These are phyloP conservation scores for Crocodylus rhombifer DNA, from an alignment of 2,797 vertebrate genomes.

Conservation along the genomic window DNA sequence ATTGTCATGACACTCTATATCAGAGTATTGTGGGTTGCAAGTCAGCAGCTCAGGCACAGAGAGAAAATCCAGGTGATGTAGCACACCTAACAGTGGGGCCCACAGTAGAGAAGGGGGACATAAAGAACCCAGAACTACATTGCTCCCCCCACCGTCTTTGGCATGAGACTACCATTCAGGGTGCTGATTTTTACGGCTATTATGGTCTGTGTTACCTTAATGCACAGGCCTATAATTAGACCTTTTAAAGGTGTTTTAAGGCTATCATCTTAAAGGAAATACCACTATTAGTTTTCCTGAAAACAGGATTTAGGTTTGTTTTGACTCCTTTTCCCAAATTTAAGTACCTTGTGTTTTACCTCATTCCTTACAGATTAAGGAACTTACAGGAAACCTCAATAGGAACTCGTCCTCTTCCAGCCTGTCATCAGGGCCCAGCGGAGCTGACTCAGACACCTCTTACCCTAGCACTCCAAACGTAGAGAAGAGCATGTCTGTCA, in stretches of 20 bases:
- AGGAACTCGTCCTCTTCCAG: conserved; percentile 92
- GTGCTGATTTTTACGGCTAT: conserved; percentile 8
- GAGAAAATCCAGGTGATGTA: neutral
- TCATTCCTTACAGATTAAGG: conserved; percentile 89
- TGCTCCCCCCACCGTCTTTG: neutral
- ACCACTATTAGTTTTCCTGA: neutral
- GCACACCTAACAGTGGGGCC: neutral
- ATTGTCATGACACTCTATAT: neutral
- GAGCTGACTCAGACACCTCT: conserved; percentile 91
- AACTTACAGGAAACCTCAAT: conserved; percentile 95
- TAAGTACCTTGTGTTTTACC: neutral
- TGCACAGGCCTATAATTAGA: neutral
- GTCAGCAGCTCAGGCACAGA: neutral
- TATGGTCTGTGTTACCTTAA: neutral
- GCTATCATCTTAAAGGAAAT: neutral
- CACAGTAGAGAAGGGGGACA: neutral
- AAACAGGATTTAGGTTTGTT: neutral
- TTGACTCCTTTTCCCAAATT: conserved; percentile 3
- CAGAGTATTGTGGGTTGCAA: neutral
- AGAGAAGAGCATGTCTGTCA: conserved; percentile 80
- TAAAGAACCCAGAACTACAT: neutral
- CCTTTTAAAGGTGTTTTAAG: conserved; percentile 27
- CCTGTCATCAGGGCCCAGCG: conserved; percentile 91
- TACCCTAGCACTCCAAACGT: conserved; percentile 87
- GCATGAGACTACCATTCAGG: neutral